Evolutionary conservation across 2,113 vertebrate species (phyloP).

Genomic region (Gallinago paraguaiae): DNA sequence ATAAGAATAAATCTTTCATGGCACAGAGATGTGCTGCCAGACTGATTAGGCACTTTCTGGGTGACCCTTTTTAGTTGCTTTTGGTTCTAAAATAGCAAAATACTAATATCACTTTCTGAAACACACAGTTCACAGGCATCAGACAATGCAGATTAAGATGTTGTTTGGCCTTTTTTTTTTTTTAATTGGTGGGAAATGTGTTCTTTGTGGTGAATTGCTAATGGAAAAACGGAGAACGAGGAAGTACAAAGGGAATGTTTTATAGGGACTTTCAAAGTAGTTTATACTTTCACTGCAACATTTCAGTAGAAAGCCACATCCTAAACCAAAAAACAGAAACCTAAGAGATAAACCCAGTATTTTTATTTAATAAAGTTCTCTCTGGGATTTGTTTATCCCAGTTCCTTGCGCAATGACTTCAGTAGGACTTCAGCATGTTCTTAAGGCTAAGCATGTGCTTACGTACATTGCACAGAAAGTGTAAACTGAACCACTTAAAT

Average conservation of each 20-base stretch:
- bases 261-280: background rate
- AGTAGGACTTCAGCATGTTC: background rate
- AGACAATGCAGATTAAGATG: background rate
- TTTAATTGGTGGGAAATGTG: background rate
- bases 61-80: background rate
- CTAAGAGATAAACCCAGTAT: background rate
- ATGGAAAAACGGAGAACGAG: background rate
- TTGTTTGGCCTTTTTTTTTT: background rate
- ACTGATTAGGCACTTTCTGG: background rate
- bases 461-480: background rate
- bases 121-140: accelerated
- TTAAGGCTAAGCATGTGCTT: background rate
- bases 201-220: background rate
- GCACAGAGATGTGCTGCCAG: background rate
- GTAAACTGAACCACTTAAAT: background rate
- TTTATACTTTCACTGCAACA: background rate
- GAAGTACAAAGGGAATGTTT: background rate
- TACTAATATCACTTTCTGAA: background rate
- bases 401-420: background rate
- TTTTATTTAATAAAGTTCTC: background rate
- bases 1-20: background rate
- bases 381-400: background rate
- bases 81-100: background rate
- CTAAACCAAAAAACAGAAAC: background rate
- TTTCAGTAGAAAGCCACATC: background rate